Conservation (phyloP, 2,888 invertebrate species). For the Coleophora deauratella region DNA sequence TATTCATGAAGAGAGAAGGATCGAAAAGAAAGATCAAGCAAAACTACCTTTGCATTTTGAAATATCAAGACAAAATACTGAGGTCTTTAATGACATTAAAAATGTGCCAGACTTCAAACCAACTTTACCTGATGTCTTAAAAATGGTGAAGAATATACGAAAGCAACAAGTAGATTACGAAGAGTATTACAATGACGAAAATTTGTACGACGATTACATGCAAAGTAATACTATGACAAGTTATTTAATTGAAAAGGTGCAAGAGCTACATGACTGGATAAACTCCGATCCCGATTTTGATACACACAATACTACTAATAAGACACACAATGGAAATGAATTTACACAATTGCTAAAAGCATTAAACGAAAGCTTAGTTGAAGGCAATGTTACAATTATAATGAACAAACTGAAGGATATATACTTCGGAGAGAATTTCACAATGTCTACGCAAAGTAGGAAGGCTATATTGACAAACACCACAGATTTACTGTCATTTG, state of each 20-base stretch:
- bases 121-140: constrained; percentile 42
- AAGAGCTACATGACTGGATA: constrained; percentile 70
- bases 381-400: constrained; percentile 63
- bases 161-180: constrained; percentile 38
- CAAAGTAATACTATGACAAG: constrained; percentile 61
- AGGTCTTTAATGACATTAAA: background rate
- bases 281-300: constrained; percentile 50
- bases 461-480: constrained; percentile 55
- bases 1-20: constrained; percentile 45
- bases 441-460: constrained; percentile 32
- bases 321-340: constrained; percentile 27
- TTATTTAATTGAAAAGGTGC: constrained; percentile 66
- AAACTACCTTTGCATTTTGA: constrained; percentile 20
- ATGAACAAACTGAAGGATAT: constrained; percentile 67
- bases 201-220: constrained; percentile 61
- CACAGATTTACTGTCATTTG: constrained; percentile 69
- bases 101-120: constrained; percentile 50
- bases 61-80: constrained; percentile 7
- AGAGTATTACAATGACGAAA: constrained; percentile 59
- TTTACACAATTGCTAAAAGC: constrained; percentile 58
- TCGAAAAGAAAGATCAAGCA: constrained; percentile 58
- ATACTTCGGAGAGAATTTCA: constrained; percentile 60
- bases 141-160: constrained; percentile 33
- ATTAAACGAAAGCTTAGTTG: constrained; percentile 64
- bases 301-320: constrained; percentile 24